Evolutionary conservation across 2,888 invertebrate genomes (phyloP), one percentile per base, ranked within the genome.

Genomic region (Acleris sparsana): DNA sequence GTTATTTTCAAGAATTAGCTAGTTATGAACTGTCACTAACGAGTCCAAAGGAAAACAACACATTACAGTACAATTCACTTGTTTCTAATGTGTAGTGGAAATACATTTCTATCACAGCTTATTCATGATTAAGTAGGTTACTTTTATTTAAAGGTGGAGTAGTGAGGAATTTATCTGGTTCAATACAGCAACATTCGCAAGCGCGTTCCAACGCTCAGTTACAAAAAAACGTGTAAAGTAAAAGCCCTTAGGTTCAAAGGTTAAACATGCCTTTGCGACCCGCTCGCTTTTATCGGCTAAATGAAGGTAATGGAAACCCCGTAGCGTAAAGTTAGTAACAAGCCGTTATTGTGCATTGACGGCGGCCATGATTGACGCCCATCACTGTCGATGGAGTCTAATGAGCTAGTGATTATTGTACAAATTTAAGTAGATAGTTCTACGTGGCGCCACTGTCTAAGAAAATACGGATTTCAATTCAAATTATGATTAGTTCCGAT

Each of bases 261-360:
- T 81, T 85, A 87, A 86, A 82, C 73, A 83, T 82, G 84, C 77
- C 83, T 79, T 80, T 73, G 76, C 80, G 80, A 80, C 80, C 80
- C 76, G 74, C 76, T 77, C 77, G 79, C 84, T 86, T 86, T 87
- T 86, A 86, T 84, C 82, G 77, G 76, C 73, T 80, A 85, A 86
- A 86, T 84, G 79, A 84, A 84, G 85, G 85, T 85, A 86, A 86
- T 86, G 84, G 85, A 83, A 80, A 83, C 84, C 81, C 80, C 80
- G 75, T 76, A 72, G 70, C 69, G 70, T 60, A 52, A 67, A 66
- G 73, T 70, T 73, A 79, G 82, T 87, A 88, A 88, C 87, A 84
- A 87, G 87, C 85, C 80, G 83, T 84, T 86, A 85, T 86, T 87
- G 86, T 84, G 63, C 79, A 79, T 80, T 83, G 85, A 84, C 83